phyloP scores from a whole-genome alignment of 2,797 vertebrate species.

The Babyrousa celebensis region DNA sequence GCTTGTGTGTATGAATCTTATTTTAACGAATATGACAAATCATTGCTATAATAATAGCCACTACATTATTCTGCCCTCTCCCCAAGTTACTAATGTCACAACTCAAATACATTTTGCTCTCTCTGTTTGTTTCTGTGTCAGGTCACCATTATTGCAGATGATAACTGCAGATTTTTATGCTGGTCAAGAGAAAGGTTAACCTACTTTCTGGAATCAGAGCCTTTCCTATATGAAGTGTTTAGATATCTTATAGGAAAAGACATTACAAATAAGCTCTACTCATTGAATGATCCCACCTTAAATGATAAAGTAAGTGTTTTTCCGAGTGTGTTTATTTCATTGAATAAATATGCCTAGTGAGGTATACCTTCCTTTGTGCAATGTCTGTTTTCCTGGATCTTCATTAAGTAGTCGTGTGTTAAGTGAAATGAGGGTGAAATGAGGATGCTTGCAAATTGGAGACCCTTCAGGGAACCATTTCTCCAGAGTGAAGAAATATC shows the following conservation, averaged over 20 bases:
- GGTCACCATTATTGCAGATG: conserved; percentile 98
- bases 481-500: background rate
- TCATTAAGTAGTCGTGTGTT: background rate
- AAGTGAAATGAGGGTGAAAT: background rate
- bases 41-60: conserved; percentile 17
- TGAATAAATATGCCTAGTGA: background rate
- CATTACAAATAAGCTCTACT: conserved; percentile 99
- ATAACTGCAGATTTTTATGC: conserved; percentile 97
- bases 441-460: background rate
- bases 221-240: conserved; percentile 98
- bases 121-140: conserved; percentile 79
- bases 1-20: background rate
- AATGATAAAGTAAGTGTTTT: conserved; percentile 95
- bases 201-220: conserved; percentile 97
- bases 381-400: conserved; percentile 22
- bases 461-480: conserved; percentile 1
- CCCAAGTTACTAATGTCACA: background rate
- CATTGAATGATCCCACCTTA: conserved; percentile 98
- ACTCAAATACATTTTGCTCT: conserved; percentile 14
- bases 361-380: background rate
- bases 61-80: background rate
- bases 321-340: conserved; percentile 41
- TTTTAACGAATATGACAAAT: conserved; percentile 61
- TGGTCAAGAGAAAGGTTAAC: conserved; percentile 98
- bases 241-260: conserved; percentile 99